Percentiles rank a stretch among this genome's conserved stretches.
These are phyloP conservation scores for Taenioides sp. DNA, from an alignment of 2,797 vertebrate genomes.

Conservation along the genomic window DNA sequence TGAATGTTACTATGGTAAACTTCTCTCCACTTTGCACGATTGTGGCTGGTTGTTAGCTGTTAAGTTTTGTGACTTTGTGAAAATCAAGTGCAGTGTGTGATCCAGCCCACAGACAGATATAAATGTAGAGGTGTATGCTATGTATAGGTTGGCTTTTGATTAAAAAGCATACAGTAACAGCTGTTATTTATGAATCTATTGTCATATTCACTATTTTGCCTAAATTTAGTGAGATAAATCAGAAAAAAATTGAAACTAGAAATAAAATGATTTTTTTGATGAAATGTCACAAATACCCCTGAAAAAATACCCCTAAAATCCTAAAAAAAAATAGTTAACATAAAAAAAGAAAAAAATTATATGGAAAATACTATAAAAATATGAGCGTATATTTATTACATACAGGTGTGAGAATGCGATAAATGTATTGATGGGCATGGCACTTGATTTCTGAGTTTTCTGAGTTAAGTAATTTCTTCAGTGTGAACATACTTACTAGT, in stretches of 20 bases:
- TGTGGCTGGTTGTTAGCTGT: conserved; percentile 17
- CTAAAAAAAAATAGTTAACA: background rate
- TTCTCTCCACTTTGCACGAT: conserved; percentile 37
- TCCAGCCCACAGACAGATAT: background rate
- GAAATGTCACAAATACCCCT: background rate
- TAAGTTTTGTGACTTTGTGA: conserved; percentile 12
- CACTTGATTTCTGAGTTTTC: no score
- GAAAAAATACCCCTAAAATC: background rate
- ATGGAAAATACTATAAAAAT: no score
- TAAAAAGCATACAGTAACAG: conserved; percentile 44
- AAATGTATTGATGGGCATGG: no score
- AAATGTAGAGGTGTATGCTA: background rate
- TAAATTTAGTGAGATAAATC: background rate
- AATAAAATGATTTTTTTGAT: background rate
- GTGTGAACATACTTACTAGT: no score
- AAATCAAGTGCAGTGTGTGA: conserved; percentile 5
- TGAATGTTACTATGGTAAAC: conserved; percentile 53
- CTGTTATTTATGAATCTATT: conserved; percentile 35
- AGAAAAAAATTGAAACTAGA: background rate
- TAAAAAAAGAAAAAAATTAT: no score
- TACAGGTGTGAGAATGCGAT: no score
- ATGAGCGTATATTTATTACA: no score
- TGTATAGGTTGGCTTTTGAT: conserved; percentile 33
- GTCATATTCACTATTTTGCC: conserved; percentile 6
- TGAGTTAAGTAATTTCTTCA: no score